Evolutionary conservation across 2,888 invertebrate species (phyloP), one percentile per base, ranked within the genome.

Genomic region (Leptogaster cylindrica): DNA sequence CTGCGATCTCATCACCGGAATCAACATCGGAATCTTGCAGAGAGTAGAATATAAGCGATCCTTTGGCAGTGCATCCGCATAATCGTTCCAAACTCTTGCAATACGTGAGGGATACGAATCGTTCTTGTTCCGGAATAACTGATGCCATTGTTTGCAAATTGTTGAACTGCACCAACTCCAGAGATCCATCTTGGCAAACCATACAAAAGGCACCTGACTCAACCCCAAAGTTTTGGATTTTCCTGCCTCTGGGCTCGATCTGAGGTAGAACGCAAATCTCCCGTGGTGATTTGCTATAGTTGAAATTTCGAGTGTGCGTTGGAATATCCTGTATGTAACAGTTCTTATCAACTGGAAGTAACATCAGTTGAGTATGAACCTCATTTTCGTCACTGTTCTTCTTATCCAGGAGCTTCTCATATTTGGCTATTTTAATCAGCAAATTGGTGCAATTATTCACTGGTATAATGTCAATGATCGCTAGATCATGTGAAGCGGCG

Each of bases 61-160:
- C 95, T 64, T 87, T 86, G 73, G 86, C 87, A 0, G 94, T 93
- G 44, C 92, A 90, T 1, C 89, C 91, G 78, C 95, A 95, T 27
- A 95, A 83, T 51, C 93, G 85, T 76, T 95, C 95, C 68, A 95
- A 86, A 82, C 93, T 93, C 67, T 91, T 90, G 78, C 95, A 95
- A 79, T 92, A 95, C 0, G 90, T 89, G 1, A 90, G 90, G 0
- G 93, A 91, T 10, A 92, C 87, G 76, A 94, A 93, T 75, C 87
- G 88, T 46, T 88, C 87, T 36, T 86, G 85, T 1, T 88, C 87
- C 33, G 89, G 85, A 72, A 85, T 84, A 25, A 90, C 89, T 70
- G 87, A 86, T 1, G 89, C 88, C 4, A 90, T 80, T 3, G 86
- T 84, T 71, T 85, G 86, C 71, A 94, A 85, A 58, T 88, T 88